Conservation (phyloP, 1,140 invertebrate species). For the Pararge aegeria region DNA sequence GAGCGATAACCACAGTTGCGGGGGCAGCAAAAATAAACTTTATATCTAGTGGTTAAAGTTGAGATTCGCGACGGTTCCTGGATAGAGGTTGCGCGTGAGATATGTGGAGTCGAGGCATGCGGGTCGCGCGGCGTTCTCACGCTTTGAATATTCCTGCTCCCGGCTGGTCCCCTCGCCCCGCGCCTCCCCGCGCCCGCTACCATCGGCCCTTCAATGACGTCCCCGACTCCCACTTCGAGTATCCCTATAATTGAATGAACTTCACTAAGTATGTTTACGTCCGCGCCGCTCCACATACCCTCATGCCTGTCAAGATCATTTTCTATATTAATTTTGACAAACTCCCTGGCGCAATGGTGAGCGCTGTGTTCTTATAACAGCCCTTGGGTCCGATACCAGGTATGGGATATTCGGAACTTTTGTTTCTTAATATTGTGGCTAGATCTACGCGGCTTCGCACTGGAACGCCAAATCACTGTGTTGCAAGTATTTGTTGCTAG, state of each 20-base stretch:
- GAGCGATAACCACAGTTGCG: slow-evolving; percentile 65
- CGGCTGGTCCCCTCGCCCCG: slow-evolving; percentile 41
- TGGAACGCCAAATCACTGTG: too few relatives aligned
- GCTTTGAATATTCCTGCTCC: slow-evolving; percentile 77
- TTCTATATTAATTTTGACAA: neutral
- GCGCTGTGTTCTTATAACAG: too few relatives aligned
- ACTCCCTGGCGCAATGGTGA: too few relatives aligned
- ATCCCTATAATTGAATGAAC: slow-evolving; percentile 68
- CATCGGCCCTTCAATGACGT: slow-evolving; percentile 67
- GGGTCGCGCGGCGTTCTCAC: slow-evolving; percentile 76
- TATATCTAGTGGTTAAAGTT: slow-evolving; percentile 43
- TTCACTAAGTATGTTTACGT: slow-evolving; percentile 64
- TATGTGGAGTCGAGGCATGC: slow-evolving; percentile 76
- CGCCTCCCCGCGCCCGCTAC: slow-evolving; percentile 18
- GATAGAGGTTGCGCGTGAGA: slow-evolving; percentile 74
- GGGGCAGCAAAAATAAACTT: slow-evolving; percentile 35
- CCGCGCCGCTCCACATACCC: slow-evolving; percentile 37
- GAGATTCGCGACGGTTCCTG: slow-evolving; percentile 29
- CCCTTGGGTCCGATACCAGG: too few relatives aligned
- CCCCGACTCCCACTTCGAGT: slow-evolving; percentile 61
- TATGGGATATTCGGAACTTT: too few relatives aligned
- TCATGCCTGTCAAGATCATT: slow-evolving; percentile 22
- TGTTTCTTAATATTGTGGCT: too few relatives aligned
- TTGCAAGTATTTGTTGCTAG: too few relatives aligned
- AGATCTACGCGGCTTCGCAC: too few relatives aligned